Base-by-base conservation (phyloP, 92 coral and sea anemone species). In the Zoanthus gigantus region DNA sequence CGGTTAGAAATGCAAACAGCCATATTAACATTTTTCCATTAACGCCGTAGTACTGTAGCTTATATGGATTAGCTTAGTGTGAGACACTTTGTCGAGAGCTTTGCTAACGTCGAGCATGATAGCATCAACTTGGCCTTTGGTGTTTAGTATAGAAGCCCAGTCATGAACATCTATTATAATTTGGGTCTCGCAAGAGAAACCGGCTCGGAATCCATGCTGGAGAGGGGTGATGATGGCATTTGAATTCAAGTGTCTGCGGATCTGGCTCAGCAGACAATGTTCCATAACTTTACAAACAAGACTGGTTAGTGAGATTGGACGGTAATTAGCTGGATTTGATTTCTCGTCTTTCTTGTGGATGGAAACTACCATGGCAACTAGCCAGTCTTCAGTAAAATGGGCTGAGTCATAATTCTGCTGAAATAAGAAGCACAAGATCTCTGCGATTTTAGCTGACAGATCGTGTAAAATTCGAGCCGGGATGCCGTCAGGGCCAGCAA, bases 81-180 rank as follows among this genome's bases (percentile, higher is more conserved):
- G 87, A 2, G 87, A 83, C 61, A 83, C 87, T 83, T 83, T 72
- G 63, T 83, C 87, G 32, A 85, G 73, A 23, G 88, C 88, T 78
- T 84, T 84, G 54, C 67, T 29, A 23, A 84, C 50, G 37, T 84
- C 83, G 12, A 85, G 45, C 46, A 46, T 28, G 83, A 85, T 73
- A 68, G 71, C 47, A 31, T 85, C 89, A 17, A 74, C 83, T 85
- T 85, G 84, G 29, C 71, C 89, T 45, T 73, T 9, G 47, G 46
- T 74, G 61, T 85, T 85, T 0, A 74, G 72, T 18, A 53, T 79
- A 44, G 83, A 85, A 9, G 89, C 89, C 83, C 72, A 85, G 16
- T 85, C 83, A 53, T 74, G 83, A 45, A 73, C 71, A 44, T 83
- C 76, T 53, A 74, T 4, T 11, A 84, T 17, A 44, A 84, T 68